phyloP scores from a whole-genome alignment of 2,888 invertebrate genomes.

The Drosophila dives region DNA sequence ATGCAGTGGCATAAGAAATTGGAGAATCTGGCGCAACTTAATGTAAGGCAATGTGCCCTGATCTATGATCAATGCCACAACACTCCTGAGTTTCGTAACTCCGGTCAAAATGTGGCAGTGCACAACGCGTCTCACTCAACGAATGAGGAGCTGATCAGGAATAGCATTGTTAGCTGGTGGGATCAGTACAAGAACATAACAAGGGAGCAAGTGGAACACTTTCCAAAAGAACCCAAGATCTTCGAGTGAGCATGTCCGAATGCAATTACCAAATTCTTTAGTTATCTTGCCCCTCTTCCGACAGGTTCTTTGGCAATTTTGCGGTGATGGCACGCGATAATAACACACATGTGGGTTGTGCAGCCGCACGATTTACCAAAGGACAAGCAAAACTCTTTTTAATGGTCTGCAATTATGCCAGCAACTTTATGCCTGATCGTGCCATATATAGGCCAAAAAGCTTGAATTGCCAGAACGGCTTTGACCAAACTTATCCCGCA shows the following conservation, averaged over 20 bases:
- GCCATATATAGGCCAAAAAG: constrained; percentile 55
- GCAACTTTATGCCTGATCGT: constrained; percentile 38
- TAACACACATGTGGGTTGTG: constrained; percentile 65
- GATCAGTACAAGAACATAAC: constrained; percentile 50
- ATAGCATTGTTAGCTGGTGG: constrained; percentile 63
- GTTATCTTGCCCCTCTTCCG: constrained; percentile 4
- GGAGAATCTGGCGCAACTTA: constrained; percentile 54
- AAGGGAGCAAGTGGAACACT: constrained; percentile 23
- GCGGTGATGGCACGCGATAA: constrained; percentile 68
- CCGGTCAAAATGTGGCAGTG: constrained; percentile 64
- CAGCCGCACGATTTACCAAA: constrained; percentile 47
- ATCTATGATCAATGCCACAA: constrained; percentile 60
- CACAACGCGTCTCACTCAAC: constrained; percentile 17
- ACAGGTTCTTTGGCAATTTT: constrained; percentile 59
- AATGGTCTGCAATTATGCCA: constrained; percentile 68
- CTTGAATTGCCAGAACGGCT: constrained; percentile 51
- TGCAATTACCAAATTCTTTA: neutral
- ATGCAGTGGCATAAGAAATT: constrained; percentile 59
- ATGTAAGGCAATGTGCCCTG: constrained; percentile 55
- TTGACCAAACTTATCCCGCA: constrained; percentile 38
- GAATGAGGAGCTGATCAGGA: constrained; percentile 41
- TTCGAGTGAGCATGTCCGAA: constrained; percentile 46
- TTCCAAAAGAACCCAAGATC: constrained; percentile 51
- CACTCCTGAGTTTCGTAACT: constrained; percentile 49
- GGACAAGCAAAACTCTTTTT: constrained; percentile 40